Base-by-base conservation (phyloP, 2,113 vertebrate species). In the Oxygymnocypris stewartii region DNA sequence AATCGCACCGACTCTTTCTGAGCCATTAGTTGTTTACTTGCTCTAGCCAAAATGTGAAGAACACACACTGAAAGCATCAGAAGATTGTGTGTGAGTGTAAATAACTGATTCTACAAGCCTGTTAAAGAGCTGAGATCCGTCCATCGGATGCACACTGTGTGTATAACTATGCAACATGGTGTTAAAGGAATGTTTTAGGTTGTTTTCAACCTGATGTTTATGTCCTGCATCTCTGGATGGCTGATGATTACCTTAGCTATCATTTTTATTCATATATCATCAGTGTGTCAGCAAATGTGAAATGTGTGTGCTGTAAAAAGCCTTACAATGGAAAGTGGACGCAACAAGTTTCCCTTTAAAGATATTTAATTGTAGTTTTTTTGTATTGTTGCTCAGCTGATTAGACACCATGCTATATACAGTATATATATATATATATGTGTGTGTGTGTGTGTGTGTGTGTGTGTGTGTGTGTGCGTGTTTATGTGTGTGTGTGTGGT, bases 51-150 rank as follows among this genome's bases (percentile, higher is more conserved):
- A 40, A 75, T 80, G 6, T 31, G 67, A 31, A 65, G 40, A 81
- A 73, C 69, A 73, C 35, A 73, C 18, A 73, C 69, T 77, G n/a
- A 77, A 77, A 51, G 13, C 42, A 47, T 77, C 44, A 40, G 20
- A 11, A 57, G 54, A 73, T 18, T 51, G 14, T 49, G 25, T 77
- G 3, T 42, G n/a, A 73, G 47, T 18, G 6, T 77, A 51, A 77
- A 51, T 77, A 77, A 31, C n/a, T 3, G 4, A 31, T 44, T 47
- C 74, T 49, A 23, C n/a, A 76, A 76, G 6, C 25, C 51, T 77
- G 44, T 31, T 18, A 49, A 49, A 77, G 37, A 42, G 20, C 37
- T 73, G 69, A 77, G 0, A 18, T 51, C 1, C 16, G 7, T 6
- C 9, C 31, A 37, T 69, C 44, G 51, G 44, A 18, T 31, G n/a